Base-by-base conservation (phyloP, 2,888 invertebrate species). In the Drosophila subquinaria region DNA sequence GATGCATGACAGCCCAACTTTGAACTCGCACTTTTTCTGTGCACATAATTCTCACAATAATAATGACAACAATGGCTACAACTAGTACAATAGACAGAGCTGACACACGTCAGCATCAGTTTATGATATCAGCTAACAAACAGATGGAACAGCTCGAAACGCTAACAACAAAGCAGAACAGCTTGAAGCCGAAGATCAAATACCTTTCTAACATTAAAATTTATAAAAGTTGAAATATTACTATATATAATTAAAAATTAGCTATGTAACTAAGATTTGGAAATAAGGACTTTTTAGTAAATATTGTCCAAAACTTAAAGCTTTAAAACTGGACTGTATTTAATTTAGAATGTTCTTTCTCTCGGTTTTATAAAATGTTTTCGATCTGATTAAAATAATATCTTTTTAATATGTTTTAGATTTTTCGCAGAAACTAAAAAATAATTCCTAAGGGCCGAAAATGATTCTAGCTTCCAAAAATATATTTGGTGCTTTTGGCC, bases 71-170 rank as follows among this genome's bases (percentile, higher is more conserved):
- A 66, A 66, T 47, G 61, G 20, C 42, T 17, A 43, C 23, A 53
- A 43, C 43, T 30, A 53, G 27, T 43, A 57, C 30, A 69, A 69
- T 67, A 53, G 51, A 47, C 56, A 55, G 52, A 64, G 53, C 38
- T 65, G 67, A 57, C 70, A 75, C 71, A 87, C 80, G 84, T 84
- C 88, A 87, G 71, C 80, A 69, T 55, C 62, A 81, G 72, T 78
- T 82, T 78, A 71, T 80, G 74, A 76, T 78, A 76, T 87, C 80
- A 87, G 78, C 74, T 71, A 27, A 27, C 27, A 27, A 27, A 5
- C 27, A 27, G 27, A 27, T 45, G 35, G 6, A 45, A 56, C 56
- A 45, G 8, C 30, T 10, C 0, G 4, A 17, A 53, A 27, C 27
- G 27, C 5, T 27, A 27, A 27, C 23, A 23, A 23, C 27, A 27